Base-by-base conservation (phyloP, 2,113 vertebrate genomes). In the Aptenodytes forsteri region DNA sequence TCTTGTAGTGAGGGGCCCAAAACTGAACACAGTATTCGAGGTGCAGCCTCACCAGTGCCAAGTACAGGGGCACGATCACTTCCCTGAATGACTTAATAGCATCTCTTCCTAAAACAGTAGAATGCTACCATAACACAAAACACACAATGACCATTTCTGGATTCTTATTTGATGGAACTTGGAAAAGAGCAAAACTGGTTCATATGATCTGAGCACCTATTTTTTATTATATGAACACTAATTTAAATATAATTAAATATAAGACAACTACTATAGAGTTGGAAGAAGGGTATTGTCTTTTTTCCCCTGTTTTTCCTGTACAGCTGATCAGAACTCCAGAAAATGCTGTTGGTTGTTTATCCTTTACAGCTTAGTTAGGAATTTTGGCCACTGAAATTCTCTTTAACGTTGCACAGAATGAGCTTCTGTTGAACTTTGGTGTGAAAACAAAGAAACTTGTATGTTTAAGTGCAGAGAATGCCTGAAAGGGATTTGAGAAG, bases 391-490 rank as follows among this genome's bases (percentile, higher is more conserved):
- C 34, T 65, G 61, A 52, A 50, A 66, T 47, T 42, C 20, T 95
- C 11, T 44, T 94, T 93, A 94, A 40, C 38, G 49, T 67, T 89
- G 52, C 32, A 42, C 38, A 76, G 40, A 77, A 83, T 64, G 42
- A 70, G 32, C 23, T 66, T 84, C 38, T 50, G 19, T 66, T 81
- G 40, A 97, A 80, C 79, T 96, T 93, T 29, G 25, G 52, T 89
- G 58, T 94, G 64, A 86, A 96, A 96, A 97, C 82, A 97, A 91
- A 94, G 67, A 54, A 34, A 27, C 16, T 94, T 83, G 9, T 61
- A 90, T 36, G 32, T 91, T 26, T 44, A 95, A 73, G 32, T 83
- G 67, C 26, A 56, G 62, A 62, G 27, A 94, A 84, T 61, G 38
- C 36, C 38, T 72, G 54, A 93, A 71, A 89, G 46, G 47, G 75